phyloP scores from a whole-genome alignment of 2,797 vertebrate genomes.

The Premnoplex brunnescens region DNA sequence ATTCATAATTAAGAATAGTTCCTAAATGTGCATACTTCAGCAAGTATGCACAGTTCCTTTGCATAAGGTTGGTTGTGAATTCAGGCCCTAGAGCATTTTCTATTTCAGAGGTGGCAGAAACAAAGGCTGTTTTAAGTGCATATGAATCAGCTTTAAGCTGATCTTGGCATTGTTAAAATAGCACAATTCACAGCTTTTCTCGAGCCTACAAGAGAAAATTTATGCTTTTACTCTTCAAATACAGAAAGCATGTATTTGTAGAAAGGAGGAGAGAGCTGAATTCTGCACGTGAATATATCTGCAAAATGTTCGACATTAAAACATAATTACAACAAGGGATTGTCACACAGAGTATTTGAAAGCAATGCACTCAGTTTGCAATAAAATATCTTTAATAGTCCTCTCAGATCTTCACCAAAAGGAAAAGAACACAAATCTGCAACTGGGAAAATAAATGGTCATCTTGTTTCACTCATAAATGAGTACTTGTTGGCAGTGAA shows the following conservation, averaged over 20 bases:
- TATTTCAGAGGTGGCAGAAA: not conserved
- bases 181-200: not conserved
- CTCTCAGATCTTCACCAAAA: slow-evolving; percentile 26
- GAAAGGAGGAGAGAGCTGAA: not conserved
- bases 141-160: slow-evolving; percentile 4
- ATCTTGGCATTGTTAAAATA: slow-evolving; percentile 32
- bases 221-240: slow-evolving; percentile 10
- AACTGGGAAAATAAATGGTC: slow-evolving; percentile 54
- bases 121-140: slow-evolving; percentile 28
- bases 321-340: slow-evolving; percentile 1
- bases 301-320: slow-evolving; percentile 8
- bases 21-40: not conserved
- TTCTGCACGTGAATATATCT: not conserved
- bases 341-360: not conserved
- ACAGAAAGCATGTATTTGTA: not conserved
- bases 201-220: not conserved
- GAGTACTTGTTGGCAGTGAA: slow-evolving; percentile 7
- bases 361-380: not conserved
- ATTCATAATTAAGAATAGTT: not conserved
- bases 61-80: not conserved
- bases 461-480: slow-evolving; percentile 49
- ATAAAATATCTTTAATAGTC: slow-evolving; percentile 24
- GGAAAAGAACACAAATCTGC: slow-evolving; percentile 36
- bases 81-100: not conserved
- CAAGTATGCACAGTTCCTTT: not conserved